phyloP scores from a whole-genome alignment of 64 coral and sea anemone species.

The Stichodactyla helianthus region DNA sequence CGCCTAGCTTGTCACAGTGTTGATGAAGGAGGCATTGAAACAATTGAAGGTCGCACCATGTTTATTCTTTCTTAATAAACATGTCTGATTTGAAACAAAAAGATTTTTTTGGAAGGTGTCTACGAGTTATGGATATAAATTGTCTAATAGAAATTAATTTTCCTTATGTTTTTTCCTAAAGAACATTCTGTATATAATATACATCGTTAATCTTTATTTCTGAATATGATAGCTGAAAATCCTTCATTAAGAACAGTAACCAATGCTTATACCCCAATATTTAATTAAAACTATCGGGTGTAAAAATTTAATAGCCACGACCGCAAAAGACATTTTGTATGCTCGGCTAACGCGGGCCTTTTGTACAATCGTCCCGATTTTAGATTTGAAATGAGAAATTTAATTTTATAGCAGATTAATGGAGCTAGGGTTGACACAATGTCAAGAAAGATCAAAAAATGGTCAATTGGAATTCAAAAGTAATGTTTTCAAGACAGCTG shows the following conservation, averaged over 20 bases:
- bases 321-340: background rate
- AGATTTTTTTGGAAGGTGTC: background rate
- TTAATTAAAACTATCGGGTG: background rate
- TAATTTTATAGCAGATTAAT: background rate
- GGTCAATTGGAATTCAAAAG: background rate
- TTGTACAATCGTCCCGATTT: background rate
- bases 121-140: background rate
- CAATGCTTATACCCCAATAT: background rate
- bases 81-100: background rate
- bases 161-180: no score
- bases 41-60: background rate
- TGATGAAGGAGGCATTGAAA: background rate
- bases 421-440: background rate
- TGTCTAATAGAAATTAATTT: no score
- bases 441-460: background rate
- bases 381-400: background rate
- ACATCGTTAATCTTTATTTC: no score
- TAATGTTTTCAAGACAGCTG: background rate
- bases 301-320: background rate
- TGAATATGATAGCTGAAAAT: no score
- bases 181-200: no score
- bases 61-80: background rate
- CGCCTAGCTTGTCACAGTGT: background rate
- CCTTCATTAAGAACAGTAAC: no score
- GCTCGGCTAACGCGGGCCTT: background rate